phyloP scores from a whole-genome alignment of 2,113 vertebrate species.

The Marmota monax region DNA sequence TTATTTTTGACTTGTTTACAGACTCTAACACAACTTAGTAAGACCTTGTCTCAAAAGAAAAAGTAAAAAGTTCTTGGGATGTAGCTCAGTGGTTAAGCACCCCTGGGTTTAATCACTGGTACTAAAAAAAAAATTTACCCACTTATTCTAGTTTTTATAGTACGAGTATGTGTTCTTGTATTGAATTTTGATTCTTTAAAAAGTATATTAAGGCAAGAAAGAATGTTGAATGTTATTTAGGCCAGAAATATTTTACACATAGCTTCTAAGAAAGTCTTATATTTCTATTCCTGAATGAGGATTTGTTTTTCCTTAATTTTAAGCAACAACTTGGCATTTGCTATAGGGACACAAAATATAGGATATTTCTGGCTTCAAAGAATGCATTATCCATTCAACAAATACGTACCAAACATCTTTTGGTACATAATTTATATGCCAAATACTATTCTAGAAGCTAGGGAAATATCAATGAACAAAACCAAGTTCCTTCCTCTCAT shows the following conservation, averaged over 20 bases:
- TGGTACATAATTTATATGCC: neutral
- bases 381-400: neutral
- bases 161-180: neutral
- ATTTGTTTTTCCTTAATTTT: constrained; percentile 43
- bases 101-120: too few relatives aligned
- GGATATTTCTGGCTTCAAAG: neutral
- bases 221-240: constrained; percentile 38
- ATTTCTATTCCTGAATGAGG: constrained; percentile 24
- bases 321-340: constrained; percentile 43
- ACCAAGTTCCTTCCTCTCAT: neutral
- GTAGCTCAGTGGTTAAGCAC: too few relatives aligned
- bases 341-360: neutral
- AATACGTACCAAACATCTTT: neutral
- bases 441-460: neutral
- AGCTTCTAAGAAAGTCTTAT: constrained; percentile 13
- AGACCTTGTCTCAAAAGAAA: neutral
- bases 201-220: neutral
- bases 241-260: neutral
- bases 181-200: constrained; percentile 40
- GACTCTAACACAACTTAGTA: neutral
- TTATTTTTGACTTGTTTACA: too few relatives aligned
- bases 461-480: neutral
- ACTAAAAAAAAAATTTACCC: neutral
- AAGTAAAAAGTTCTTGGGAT: neutral
- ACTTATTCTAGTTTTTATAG: neutral